Evolutionary conservation across 23 tunicate species (phyloP), one percentile per base, ranked within the genome.

Genomic region (Clavelina lepadiformis): DNA sequence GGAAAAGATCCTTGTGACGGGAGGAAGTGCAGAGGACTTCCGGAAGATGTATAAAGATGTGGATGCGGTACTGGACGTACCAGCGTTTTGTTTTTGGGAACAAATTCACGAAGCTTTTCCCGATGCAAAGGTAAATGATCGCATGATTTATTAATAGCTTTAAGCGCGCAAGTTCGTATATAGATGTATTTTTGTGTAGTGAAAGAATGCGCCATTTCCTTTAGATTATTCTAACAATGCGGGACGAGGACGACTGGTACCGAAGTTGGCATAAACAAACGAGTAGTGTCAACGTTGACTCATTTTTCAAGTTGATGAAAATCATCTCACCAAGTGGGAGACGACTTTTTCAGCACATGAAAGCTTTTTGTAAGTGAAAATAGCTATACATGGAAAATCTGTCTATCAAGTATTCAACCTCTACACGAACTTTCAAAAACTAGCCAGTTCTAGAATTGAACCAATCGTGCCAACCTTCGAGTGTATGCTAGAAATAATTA

Each of bases 81-180:
- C 65, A 5, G 65, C 35, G 35, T 58, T 58, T 28, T 58, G 35
- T 7, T 58, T 58, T 28, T 58, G 65, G 65, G 35, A 28, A 37
- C 35, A 58, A 29, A 58, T 58, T 58, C 35, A 25, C 35, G 65
- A 58, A 58, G 65, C 65, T 35, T 58, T 58, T 29, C 65, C 65
- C 31, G 65, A 58, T 23, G 65, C 65, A 35, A 58, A 58, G 35
- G 65, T 58, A 58, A 58, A 29, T 41, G n/a, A n/a, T n/a, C n/a
- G n/a, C n/a, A n/a, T n/a, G n/a, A n/a, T n/a, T n/a, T n/a, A n/a
- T n/a, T n/a, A n/a, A n/a, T n/a, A n/a, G n/a, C n/a, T n/a, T n/a
- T n/a, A n/a, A n/a, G n/a, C n/a, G n/a, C n/a, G n/a, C n/a, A n/a
- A n/a, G n/a, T n/a, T n/a, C n/a, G n/a, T n/a, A n/a, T n/a, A n/a